Percentiles rank a stretch among this genome's conserved stretches.
Conservation (phyloP, 1,140 invertebrate genomes). For the Leptestheria dahalacensis region DNA sequence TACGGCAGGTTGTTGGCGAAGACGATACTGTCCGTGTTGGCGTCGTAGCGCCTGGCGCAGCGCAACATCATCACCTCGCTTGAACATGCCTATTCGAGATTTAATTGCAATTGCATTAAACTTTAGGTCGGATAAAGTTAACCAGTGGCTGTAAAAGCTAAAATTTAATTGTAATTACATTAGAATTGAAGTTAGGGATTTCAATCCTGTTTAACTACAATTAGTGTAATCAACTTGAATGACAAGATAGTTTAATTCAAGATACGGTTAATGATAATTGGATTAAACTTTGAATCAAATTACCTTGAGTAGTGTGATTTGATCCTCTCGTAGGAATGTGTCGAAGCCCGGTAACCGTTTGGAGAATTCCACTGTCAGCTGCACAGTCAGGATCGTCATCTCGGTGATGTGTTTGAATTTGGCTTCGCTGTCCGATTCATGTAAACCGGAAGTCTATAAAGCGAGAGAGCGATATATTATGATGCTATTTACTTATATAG, state of each 20-base stretch:
- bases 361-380: slow-evolving; percentile 94
- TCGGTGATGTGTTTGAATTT: slow-evolving; percentile 88
- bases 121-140: too few species aligned
- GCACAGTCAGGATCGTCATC: slow-evolving; percentile 92
- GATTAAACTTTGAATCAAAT: too few species aligned
- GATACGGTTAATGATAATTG: too few species aligned
- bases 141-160: too few species aligned
- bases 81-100: slow-evolving; percentile 78
- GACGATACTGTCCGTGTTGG: slow-evolving; percentile 76
- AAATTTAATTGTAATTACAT: too few species aligned
- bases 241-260: too few species aligned
- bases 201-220: too few species aligned
- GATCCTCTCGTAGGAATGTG: slow-evolving; percentile 81
- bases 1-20: slow-evolving; percentile 93
- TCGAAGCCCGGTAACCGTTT: slow-evolving; percentile 91
- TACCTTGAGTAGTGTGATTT: slow-evolving; percentile 93
- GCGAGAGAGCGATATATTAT: too few species aligned
- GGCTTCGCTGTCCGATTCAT: background rate
- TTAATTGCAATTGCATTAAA: too few species aligned
- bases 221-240: too few species aligned
- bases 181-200: too few species aligned
- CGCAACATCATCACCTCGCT: slow-evolving; percentile 97
- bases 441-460: background rate
- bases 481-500: too few species aligned
- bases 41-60: slow-evolving; percentile 86